phyloP scores from a whole-genome alignment of 2,113 vertebrate species.

The Eclectus roratus region DNA sequence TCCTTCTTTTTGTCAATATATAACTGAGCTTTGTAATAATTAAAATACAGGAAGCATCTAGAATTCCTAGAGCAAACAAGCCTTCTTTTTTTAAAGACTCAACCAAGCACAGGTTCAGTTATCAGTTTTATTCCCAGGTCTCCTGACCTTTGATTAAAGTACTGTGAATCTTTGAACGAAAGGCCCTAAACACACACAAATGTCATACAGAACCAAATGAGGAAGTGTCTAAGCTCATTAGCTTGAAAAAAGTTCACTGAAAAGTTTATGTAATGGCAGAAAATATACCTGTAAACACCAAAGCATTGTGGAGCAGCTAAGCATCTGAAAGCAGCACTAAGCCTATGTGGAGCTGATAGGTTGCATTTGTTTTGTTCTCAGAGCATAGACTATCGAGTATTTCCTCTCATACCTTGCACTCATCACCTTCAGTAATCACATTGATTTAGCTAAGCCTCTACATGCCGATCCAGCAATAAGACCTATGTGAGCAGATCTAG shows the following conservation, averaged over 20 bases:
- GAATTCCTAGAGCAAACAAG: neutral
- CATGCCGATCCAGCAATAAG: neutral
- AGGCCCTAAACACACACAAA: neutral
- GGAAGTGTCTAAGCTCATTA: neutral
- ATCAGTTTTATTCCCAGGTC: neutral
- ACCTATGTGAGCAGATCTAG: neutral
- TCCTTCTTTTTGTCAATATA: slow-evolving; percentile 14
- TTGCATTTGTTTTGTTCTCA: neutral
- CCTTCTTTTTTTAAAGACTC: neutral
- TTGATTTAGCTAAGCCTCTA: neutral
- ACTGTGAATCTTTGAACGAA: neutral
- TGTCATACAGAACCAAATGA: neutral
- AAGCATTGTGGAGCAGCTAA: neutral
- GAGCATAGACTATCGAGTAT: neutral
- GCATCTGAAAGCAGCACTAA: neutral
- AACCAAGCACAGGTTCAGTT: neutral
- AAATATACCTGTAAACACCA: neutral
- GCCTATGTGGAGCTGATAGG: neutral
- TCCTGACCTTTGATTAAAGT: neutral
- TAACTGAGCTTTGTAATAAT: slow-evolving; percentile 31
- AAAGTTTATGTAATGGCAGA: neutral
- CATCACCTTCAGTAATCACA: neutral
- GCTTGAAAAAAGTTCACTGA: neutral
- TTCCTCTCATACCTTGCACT: neutral
- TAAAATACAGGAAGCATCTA: neutral